A percentile compares a stretch with the other conserved stretches of the same genome.
phyloP scores from a whole-genome alignment of 2,888 invertebrate species.

The Hanleya hanleyi region DNA sequence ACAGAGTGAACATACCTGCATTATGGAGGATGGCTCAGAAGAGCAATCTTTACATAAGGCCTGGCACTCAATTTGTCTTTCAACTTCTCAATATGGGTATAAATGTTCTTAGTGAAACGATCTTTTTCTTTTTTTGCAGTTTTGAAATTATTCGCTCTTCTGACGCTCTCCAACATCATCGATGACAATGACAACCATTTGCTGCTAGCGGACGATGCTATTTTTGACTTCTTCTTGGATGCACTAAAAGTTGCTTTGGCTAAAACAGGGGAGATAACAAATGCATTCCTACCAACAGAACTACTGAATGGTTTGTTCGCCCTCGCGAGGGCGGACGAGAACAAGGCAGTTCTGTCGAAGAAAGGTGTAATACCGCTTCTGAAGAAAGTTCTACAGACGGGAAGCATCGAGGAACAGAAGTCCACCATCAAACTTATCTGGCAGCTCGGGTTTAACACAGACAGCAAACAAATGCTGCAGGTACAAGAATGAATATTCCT shows the following conservation, averaged over 20 bases:
- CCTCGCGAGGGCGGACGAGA: constrained; percentile 54
- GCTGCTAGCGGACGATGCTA: constrained; percentile 44
- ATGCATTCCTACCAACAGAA: constrained; percentile 54
- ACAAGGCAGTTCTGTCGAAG: constrained; percentile 50
- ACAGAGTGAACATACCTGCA: too few relatives aligned
- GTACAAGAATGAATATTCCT: too few relatives aligned
- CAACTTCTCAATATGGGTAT: too few relatives aligned
- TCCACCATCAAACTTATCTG: constrained; percentile 44
- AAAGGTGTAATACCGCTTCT: constrained; percentile 38
- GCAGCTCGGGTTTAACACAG: constrained; percentile 52
- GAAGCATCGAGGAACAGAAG: constrained; percentile 36
- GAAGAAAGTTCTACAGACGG: constrained; percentile 33
- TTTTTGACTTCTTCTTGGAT: constrained; percentile 49
- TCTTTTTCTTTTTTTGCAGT: constrained; percentile 44
- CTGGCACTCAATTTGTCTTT: too few relatives aligned
- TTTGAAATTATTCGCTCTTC: constrained; percentile 50
- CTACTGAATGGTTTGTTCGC: constrained; percentile 51
- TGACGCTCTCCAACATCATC: constrained; percentile 55
- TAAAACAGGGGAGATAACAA: constrained; percentile 35
- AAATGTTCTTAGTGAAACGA: too few relatives aligned
- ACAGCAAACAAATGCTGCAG: constrained; percentile 46
- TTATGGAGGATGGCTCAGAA: too few relatives aligned
- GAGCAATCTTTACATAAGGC: too few relatives aligned
- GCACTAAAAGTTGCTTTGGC: constrained; percentile 39
- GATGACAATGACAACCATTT: constrained; percentile 51